Evolutionary conservation across 1,140 invertebrate genomes (phyloP).

Genomic region (Spodoptera litura): DNA sequence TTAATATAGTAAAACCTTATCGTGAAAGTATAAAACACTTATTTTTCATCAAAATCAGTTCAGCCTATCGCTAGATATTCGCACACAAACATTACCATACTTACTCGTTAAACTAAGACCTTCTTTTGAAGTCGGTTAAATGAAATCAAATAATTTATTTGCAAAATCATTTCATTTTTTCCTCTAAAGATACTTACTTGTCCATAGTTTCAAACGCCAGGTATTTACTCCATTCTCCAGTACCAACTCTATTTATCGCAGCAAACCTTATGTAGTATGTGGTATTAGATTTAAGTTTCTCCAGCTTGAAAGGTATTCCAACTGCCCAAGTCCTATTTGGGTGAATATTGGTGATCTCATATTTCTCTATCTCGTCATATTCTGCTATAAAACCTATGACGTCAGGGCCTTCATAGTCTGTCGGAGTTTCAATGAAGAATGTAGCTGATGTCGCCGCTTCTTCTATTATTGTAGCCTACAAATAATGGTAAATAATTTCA

Average conservation of each 20-base stretch:
- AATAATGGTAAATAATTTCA: slow-evolving; percentile 15
- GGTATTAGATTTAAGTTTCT: slow-evolving; percentile 69
- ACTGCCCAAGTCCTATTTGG: slow-evolving; percentile 74
- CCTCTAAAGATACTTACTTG: slow-evolving; percentile 63
- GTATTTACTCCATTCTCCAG: slow-evolving; percentile 65
- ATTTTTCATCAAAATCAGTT: too few species aligned
- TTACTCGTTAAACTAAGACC: too few species aligned
- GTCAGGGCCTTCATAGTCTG: slow-evolving; percentile 57
- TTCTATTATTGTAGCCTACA: slow-evolving; percentile 61
- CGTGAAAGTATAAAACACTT: too few species aligned
- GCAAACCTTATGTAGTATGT: slow-evolving; percentile 76
- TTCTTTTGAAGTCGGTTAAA: too few species aligned
- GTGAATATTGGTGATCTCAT: slow-evolving; percentile 72
- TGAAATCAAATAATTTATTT: too few species aligned
- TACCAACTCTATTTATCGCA: slow-evolving; percentile 71
- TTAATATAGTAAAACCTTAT: too few species aligned
- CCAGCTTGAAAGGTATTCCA: slow-evolving; percentile 66
- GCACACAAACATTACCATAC: too few species aligned
- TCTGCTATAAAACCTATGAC: slow-evolving; percentile 71
- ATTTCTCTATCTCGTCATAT: slow-evolving; percentile 71
- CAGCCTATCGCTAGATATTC: too few species aligned
- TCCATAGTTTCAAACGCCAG: slow-evolving; percentile 68
- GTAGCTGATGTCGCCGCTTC: slow-evolving; percentile 66
- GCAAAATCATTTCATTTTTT: too few species aligned
- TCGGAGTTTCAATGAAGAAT: slow-evolving; percentile 66